phyloP scores from a whole-genome alignment of 2,113 vertebrate species.

The Tenrec ecaudatus region DNA sequence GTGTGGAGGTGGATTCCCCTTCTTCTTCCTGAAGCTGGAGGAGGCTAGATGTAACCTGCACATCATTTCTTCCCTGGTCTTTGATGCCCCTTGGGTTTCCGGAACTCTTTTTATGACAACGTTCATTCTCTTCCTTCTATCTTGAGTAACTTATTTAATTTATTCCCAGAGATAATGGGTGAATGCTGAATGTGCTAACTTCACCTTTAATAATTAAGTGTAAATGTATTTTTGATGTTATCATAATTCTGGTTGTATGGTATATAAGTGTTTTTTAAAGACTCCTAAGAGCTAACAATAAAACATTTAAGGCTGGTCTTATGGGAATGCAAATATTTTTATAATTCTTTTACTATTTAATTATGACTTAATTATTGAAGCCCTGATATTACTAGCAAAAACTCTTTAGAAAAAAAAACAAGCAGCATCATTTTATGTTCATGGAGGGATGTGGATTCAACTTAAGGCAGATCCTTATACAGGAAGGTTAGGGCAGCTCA shows the following conservation, averaged over 20 bases:
- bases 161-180: slow-evolving; percentile 7
- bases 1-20: no score
- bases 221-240: slow-evolving; percentile 17
- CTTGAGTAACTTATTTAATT: not conserved
- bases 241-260: not conserved
- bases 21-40: no score
- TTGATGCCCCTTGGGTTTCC: no score
- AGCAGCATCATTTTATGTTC: not conserved
- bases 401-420: slow-evolving; percentile 53
- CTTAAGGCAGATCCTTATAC: not conserved
- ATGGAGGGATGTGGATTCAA: not conserved
- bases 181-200: slow-evolving; percentile 12
- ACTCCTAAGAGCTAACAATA: slow-evolving; percentile 39
- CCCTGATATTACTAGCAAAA: slow-evolving; percentile 20
- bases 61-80: no score
- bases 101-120: not conserved
- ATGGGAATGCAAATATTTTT: not conserved
- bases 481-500: not conserved
- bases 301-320: slow-evolving; percentile 52
- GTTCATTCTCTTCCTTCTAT: not conserved
- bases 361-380: slow-evolving; percentile 57
- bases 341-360: slow-evolving; percentile 59
- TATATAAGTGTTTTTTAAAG: slow-evolving; percentile 45
- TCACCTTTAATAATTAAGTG: slow-evolving; percentile 50
- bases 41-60: no score